Conservation (phyloP, 2,113 vertebrate species). For the Syrrhaptes paradoxus region DNA sequence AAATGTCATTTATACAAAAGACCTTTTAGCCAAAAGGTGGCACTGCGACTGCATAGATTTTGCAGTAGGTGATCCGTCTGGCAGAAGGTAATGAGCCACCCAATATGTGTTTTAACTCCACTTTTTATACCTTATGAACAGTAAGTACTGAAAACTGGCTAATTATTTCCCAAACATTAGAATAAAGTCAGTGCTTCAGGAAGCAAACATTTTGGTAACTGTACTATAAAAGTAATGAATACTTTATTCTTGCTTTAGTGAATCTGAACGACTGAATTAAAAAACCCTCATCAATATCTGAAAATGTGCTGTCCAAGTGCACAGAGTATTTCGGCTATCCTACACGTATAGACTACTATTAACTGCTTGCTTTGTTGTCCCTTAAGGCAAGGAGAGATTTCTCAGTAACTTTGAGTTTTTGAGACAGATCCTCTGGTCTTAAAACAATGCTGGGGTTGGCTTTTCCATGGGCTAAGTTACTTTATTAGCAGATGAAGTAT, state of each 20-base stretch:
- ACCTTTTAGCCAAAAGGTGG: conserved; percentile 78
- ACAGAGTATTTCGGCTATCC: neutral
- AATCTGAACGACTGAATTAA: neutral
- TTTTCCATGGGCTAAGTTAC: neutral
- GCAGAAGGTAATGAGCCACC: neutral
- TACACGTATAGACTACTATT: neutral
- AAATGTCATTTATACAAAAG: neutral
- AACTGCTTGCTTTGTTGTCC: neutral
- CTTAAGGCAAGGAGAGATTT: neutral
- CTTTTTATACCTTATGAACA: neutral
- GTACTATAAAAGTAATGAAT: neutral
- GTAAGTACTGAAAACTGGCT: neutral
- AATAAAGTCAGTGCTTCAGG: neutral
- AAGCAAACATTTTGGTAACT: neutral
- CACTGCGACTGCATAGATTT: conserved; percentile 68
- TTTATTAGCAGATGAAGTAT: neutral
- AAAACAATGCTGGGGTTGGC: neutral
- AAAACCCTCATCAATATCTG: neutral
- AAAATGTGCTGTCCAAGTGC: neutral
- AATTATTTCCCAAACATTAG: neutral
- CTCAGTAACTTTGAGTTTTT: neutral
- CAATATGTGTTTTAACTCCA: neutral
- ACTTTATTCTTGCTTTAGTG: neutral
- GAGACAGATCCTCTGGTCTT: neutral
- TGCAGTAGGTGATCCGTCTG: neutral